Conservation (phyloP, 2,113 vertebrate genomes). For the Albula goreensis region DNA sequence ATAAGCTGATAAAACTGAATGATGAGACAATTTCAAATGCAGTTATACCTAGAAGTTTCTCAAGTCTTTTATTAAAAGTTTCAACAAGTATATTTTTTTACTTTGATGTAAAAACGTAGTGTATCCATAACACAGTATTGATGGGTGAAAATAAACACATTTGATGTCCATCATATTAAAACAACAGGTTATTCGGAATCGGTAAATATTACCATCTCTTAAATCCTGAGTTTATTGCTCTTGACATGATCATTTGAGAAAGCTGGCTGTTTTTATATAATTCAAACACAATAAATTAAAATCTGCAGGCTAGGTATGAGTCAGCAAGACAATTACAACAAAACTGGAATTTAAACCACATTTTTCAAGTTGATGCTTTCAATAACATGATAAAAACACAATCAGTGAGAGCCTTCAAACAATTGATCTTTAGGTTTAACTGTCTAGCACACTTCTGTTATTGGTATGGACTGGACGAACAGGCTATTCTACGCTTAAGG, state of each 20-base stretch:
- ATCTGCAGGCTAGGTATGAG: slow-evolving; percentile 70
- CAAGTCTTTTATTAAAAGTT: slow-evolving; percentile 46
- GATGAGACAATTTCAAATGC: slow-evolving; percentile 42
- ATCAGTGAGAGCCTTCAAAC: neutral
- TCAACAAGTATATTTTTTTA: slow-evolving; percentile 38
- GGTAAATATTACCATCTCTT: slow-evolving; percentile 42
- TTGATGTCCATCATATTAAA: slow-evolving; percentile 23
- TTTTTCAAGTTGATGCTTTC: slow-evolving; percentile 60
- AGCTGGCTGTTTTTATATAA: slow-evolving; percentile 35
- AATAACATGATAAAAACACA: slow-evolving; percentile 27
- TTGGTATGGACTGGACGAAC: neutral
- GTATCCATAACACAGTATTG: slow-evolving; percentile 40
- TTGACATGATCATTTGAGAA: slow-evolving; percentile 47
- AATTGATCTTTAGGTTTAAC: neutral
- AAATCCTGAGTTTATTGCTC: slow-evolving; percentile 44
- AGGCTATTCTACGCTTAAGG: neutral
- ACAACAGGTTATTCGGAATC: slow-evolving; percentile 39
- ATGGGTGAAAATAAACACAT: slow-evolving; percentile 45
- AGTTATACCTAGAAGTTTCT: slow-evolving; percentile 50
- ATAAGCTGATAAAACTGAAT: slow-evolving; percentile 30
- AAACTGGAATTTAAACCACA: slow-evolving; percentile 58
- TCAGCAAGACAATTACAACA: slow-evolving; percentile 64
- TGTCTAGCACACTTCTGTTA: neutral
- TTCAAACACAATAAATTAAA: slow-evolving; percentile 69
- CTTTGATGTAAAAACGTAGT: slow-evolving; percentile 18